Conservation (phyloP, 2,888 invertebrate species). For the Zaprionus lineosus region DNA sequence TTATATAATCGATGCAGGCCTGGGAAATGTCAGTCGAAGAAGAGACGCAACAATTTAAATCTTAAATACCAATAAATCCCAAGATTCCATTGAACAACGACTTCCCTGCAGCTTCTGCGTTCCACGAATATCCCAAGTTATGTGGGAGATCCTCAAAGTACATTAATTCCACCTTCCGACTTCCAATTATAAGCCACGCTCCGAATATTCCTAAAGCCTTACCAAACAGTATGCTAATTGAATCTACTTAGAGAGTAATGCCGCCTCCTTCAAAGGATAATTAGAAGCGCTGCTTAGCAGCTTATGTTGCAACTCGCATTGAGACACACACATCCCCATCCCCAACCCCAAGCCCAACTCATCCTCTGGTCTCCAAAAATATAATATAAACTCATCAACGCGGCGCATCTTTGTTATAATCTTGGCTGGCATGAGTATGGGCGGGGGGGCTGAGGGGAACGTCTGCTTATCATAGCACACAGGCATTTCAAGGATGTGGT, state of each 20-base stretch:
- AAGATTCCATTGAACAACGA: too few relatives aligned
- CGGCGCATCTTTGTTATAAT: constrained; percentile 26
- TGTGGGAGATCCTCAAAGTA: too few relatives aligned
- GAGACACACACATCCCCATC: too few relatives aligned
- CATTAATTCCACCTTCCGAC: too few relatives aligned
- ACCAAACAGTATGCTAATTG: background rate
- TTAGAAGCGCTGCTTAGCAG: background rate
- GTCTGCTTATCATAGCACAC: constrained; percentile 58
- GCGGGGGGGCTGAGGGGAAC: background rate
- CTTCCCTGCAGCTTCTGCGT: too few relatives aligned
- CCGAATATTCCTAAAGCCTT: background rate
- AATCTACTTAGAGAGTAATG: background rate
- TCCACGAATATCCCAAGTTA: too few relatives aligned
- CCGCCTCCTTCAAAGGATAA: background rate
- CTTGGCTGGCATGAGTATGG: constrained; percentile 19
- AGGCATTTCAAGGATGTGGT: constrained; percentile 28
- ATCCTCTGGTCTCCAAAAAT: constrained; percentile 13
- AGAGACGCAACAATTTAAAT: too few relatives aligned
- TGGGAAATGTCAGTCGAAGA: background rate
- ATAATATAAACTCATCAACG: constrained; percentile 29
- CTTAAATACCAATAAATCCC: too few relatives aligned
- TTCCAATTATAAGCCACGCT: too few relatives aligned
- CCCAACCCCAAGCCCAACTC: too few relatives aligned
- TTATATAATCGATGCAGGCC: constrained; percentile 30
- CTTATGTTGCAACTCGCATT: too few relatives aligned